A percentile compares a stretch with the other conserved stretches of the same genome.
These are phyloP conservation scores for Rhogogaster chlorosoma DNA, from an alignment of 2,888 invertebrate genomes.

Conservation along the genomic window DNA sequence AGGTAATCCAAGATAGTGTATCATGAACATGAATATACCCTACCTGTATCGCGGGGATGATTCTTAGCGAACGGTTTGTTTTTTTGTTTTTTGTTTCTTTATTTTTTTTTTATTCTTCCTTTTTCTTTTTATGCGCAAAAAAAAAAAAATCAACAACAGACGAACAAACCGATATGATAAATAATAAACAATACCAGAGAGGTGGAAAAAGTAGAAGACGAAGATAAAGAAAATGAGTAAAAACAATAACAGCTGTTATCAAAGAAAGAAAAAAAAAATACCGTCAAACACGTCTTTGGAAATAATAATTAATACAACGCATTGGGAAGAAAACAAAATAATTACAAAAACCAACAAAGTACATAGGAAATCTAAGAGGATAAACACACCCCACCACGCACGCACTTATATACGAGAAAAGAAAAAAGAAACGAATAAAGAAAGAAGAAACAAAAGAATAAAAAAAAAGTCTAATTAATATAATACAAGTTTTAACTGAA, in stretches of 20 bases:
- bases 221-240: background rate
- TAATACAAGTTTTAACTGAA: background rate
- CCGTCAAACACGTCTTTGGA: slow-evolving; percentile 27
- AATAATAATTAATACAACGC: slow-evolving; percentile 52
- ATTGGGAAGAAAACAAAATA: background rate
- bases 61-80: background rate
- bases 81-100: background rate
- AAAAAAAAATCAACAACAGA: background rate
- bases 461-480: background rate
- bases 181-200: background rate
- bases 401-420: background rate
- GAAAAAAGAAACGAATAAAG: background rate
- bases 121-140: background rate
- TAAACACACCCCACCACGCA: background rate
- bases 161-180: background rate
- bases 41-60: too few relatives aligned
- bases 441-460: background rate
- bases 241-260: background rate
- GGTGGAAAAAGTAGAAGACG: background rate
- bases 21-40: too few relatives aligned
- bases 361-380: background rate
- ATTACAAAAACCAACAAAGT: background rate
- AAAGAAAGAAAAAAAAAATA: background rate
- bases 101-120: background rate
- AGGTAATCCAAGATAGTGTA: background rate